These are phyloP conservation scores for Itoplectis maculator DNA, from an alignment of 2,888 invertebrate genomes.

Conservation along the genomic window DNA sequence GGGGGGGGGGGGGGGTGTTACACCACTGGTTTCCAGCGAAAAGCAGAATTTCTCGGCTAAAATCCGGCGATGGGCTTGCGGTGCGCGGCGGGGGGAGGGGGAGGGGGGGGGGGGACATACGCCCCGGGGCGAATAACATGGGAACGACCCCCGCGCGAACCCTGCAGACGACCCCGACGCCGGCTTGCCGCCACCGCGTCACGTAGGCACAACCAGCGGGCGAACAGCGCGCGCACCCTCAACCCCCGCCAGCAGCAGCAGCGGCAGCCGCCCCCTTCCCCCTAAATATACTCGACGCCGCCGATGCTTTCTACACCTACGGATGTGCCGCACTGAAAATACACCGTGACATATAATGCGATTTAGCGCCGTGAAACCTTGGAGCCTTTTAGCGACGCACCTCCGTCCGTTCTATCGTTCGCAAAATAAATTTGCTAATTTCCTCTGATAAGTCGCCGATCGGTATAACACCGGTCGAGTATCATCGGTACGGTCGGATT, in stretches of 20 bases:
- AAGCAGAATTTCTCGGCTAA: constrained; percentile 47
- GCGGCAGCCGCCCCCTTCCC: neutral
- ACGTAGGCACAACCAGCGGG: constrained; percentile 64
- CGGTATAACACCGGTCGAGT: neutral
- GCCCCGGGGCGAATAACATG: constrained; percentile 59
- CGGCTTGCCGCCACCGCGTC: constrained; percentile 66
- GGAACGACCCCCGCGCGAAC: constrained; percentile 64
- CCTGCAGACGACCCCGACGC: constrained; percentile 67
- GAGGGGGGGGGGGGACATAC: constrained; percentile 65
- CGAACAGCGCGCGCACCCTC: constrained; percentile 12
- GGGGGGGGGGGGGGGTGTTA: neutral
- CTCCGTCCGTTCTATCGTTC: neutral
- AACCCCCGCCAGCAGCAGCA: no score
- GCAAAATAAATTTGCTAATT: neutral
- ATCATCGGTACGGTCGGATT: no score
- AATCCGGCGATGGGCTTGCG: constrained; percentile 44
- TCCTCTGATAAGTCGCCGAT: neutral
- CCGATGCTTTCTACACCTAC: constrained; percentile 33
- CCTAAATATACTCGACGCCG: neutral
- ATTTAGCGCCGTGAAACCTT: neutral
- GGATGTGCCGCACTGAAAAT: constrained; percentile 26
- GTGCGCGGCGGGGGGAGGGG: no score
- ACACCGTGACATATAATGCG: neutral
- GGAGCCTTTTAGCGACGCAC: neutral
- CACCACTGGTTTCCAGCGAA: constrained; percentile 30